Conservation (phyloP, 2,888 invertebrate species). For the Antitype chi region DNA sequence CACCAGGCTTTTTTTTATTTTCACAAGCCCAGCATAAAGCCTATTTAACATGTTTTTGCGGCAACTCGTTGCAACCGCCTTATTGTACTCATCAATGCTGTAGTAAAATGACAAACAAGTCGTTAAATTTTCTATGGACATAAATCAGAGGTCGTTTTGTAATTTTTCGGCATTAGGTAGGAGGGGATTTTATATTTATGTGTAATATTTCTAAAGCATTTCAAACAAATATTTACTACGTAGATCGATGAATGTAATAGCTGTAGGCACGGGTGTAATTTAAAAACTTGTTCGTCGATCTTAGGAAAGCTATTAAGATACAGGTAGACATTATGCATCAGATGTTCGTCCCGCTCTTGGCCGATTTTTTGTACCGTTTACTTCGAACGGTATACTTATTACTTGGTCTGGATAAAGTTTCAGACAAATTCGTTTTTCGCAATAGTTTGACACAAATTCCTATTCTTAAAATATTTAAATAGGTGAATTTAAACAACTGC, state of each 20-base stretch:
- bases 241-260: constrained; percentile 33
- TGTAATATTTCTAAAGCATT: constrained; percentile 56
- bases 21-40: constrained; percentile 70
- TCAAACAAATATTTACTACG: constrained; percentile 52
- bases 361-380: constrained; percentile 7
- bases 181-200: constrained; percentile 62
- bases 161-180: constrained; percentile 67
- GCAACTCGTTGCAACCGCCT: constrained; percentile 72
- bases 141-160: constrained; percentile 76
- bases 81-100: constrained; percentile 78
- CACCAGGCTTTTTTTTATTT: constrained; percentile 66
- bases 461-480: background rate
- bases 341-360: constrained; percentile 6
- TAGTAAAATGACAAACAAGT: constrained; percentile 79
- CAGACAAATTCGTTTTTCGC: background rate
- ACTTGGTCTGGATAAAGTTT: background rate
- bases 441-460: background rate
- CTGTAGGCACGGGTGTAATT: constrained; percentile 23
- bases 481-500: background rate
- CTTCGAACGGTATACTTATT: background rate
- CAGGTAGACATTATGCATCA: background rate
- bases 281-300: constrained; percentile 43
- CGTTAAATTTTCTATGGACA: constrained; percentile 78
- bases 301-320: constrained; percentile 36
- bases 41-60: constrained; percentile 79